phyloP scores from a whole-genome alignment of 2,888 invertebrate species.

The Caenorhabditis doughertyi region DNA sequence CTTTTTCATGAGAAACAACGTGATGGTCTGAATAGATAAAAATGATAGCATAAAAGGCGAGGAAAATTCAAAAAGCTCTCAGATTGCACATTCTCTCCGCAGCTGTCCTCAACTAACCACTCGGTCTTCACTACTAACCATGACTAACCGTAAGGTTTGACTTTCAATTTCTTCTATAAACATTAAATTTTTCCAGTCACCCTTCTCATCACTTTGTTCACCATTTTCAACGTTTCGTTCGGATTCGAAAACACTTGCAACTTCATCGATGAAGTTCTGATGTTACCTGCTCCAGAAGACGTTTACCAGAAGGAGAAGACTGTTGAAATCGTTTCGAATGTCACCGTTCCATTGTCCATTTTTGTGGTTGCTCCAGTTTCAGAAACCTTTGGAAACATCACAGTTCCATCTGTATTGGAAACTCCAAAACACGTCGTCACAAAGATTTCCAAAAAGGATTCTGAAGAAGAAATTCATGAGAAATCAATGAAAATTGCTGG shows the following conservation, averaged over 20 bases:
- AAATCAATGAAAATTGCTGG: slow-evolving; percentile 34
- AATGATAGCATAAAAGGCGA: not conserved
- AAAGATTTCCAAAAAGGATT: not conserved
- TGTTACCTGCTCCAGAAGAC: slow-evolving; percentile 28
- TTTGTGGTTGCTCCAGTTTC: not conserved
- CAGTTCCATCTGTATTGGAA: not conserved
- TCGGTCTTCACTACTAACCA: slow-evolving; percentile 19
- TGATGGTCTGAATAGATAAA: slow-evolving; percentile 20
- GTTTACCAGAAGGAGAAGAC: not conserved
- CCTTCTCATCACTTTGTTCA: not conserved
- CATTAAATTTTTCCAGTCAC: not conserved
- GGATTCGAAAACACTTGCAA: slow-evolving; percentile 3
- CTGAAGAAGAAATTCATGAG: not conserved
- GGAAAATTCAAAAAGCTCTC: not conserved
- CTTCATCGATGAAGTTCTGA: not conserved
- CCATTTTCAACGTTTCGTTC: not conserved
- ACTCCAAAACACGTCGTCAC: not conserved
- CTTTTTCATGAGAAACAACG: not conserved
- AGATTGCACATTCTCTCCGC: not conserved
- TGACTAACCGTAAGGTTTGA: slow-evolving; percentile 20
- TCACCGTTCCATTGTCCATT: not conserved
- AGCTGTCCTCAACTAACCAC: slow-evolving; percentile 9
- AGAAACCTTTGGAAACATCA: not conserved
- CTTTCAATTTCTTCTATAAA: not conserved
- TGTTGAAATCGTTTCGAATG: not conserved